A percentile compares a stretch with the other conserved stretches of the same genome.
Conservation (phyloP, 2,888 invertebrate species). For the Trissolcus brochymenae region DNA sequence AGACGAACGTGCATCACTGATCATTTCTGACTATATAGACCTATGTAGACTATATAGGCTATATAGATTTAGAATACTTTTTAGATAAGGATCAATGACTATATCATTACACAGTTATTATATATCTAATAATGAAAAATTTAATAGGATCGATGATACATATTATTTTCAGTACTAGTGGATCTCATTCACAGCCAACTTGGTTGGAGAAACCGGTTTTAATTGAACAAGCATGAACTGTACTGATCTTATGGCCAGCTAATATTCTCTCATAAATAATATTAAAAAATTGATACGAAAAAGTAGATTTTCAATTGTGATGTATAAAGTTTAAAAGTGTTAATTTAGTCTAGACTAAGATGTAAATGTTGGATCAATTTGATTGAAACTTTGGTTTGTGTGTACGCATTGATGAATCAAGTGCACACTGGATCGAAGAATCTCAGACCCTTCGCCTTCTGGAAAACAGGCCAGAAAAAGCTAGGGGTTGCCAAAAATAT, state of each 20-base stretch:
- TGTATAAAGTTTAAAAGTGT: too few species aligned
- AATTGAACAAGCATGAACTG: conserved; percentile 58
- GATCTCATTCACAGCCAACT: conserved; percentile 35
- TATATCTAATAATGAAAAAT: conserved; percentile 15
- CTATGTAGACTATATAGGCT: too few species aligned
- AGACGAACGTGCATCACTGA: too few species aligned
- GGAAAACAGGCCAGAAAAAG: conserved; percentile 11
- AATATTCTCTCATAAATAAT: background rate
- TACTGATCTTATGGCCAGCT: background rate
- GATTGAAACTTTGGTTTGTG: too few species aligned
- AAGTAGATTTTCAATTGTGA: too few species aligned
- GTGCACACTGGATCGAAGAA: too few species aligned
- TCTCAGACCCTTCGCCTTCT: too few species aligned
- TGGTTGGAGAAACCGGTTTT: conserved; percentile 56
- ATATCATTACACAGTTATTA: conserved; percentile 8
- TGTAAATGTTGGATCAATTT: too few species aligned
- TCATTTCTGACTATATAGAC: too few species aligned
- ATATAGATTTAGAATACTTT: conserved; percentile 11
- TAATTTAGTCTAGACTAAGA: too few species aligned
- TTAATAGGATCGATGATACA: conserved; percentile 30
- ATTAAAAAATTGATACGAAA: background rate
- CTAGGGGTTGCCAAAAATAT: conserved; percentile 68
- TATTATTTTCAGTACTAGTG: conserved; percentile 29
- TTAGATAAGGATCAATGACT: conserved; percentile 27
- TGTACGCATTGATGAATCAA: too few species aligned